Conservation (phyloP, 1,140 invertebrate genomes). For the Conopomorpha cramerella region DNA sequence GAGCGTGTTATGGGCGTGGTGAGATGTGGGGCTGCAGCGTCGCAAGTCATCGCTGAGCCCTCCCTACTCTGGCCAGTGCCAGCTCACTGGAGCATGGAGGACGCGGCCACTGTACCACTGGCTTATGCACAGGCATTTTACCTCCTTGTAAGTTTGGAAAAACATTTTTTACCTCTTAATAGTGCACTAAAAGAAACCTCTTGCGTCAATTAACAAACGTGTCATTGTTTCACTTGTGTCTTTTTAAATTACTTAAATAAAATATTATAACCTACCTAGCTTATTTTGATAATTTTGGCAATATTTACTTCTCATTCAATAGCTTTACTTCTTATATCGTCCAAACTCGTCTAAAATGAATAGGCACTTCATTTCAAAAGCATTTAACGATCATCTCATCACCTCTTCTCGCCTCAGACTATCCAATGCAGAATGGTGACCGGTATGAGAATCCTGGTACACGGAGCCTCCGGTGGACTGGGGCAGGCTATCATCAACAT, state of each 20-base stretch:
- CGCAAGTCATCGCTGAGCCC: not conserved
- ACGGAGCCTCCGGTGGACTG: constrained; percentile 74
- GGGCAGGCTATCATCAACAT: constrained; percentile 73
- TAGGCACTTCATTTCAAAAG: too few relatives aligned
- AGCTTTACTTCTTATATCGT: too few relatives aligned
- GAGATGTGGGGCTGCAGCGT: not conserved
- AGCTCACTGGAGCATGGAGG: constrained; percentile 68
- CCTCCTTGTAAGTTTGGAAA: constrained; percentile 3
- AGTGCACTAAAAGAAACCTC: too few relatives aligned
- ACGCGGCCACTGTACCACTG: constrained; percentile 72
- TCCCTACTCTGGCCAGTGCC: constrained; percentile 68
- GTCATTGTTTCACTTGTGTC: too few relatives aligned
- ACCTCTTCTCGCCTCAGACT: not conserved
- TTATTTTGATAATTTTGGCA: too few relatives aligned
- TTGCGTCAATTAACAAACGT: too few relatives aligned
- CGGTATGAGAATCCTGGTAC: constrained; percentile 60
- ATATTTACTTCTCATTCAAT: too few relatives aligned
- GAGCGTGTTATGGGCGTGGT: constrained; percentile 4
- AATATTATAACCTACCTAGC: too few relatives aligned
- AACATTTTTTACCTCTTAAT: too few relatives aligned
- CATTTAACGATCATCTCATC: too few relatives aligned
- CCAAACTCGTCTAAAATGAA: too few relatives aligned
- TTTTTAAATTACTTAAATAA: too few relatives aligned
- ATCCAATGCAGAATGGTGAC: not conserved
- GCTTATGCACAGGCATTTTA: constrained; percentile 12